A percentile compares a stretch with the other conserved stretches of the same genome.
Evolutionary conservation across 2,797 vertebrate genomes (phyloP).

Genomic region (Sparus aurata): DNA sequence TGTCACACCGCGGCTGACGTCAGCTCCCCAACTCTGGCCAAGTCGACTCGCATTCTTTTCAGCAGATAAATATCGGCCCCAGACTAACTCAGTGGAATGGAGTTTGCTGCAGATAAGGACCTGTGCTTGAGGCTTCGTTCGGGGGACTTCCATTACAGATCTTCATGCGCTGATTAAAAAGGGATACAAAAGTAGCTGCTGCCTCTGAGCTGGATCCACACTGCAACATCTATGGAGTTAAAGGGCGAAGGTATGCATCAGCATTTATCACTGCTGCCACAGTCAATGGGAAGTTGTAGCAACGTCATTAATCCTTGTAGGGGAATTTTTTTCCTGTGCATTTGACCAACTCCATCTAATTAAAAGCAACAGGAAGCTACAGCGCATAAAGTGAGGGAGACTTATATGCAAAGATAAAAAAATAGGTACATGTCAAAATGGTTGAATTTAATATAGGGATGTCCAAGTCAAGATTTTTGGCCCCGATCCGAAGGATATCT

Average conservation of each 20-base stretch:
- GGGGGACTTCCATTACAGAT: slow-evolving; percentile 14
- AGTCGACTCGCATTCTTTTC: slow-evolving; percentile 20
- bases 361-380: too few species aligned
- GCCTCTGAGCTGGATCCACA: neutral
- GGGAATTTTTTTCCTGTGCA: neutral
- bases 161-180: slow-evolving; percentile 15
- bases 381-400: too few species aligned
- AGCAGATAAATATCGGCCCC: slow-evolving; percentile 52
- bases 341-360: neutral
- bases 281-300: neutral
- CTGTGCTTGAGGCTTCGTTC: neutral
- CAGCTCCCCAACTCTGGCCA: slow-evolving; percentile 23
- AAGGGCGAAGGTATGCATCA: neutral
- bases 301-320: neutral
- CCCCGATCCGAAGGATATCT: too few species aligned
- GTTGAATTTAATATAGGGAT: neutral
- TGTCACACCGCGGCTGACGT: slow-evolving; percentile 24
- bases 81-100: slow-evolving; percentile 28
- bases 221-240: neutral
- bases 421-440: neutral
- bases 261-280: neutral
- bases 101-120: slow-evolving; percentile 45
- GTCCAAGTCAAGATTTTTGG: too few species aligned
- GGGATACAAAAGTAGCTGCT: neutral
- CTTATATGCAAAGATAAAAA: neutral